Evolutionary conservation across 2,113 vertebrate genomes (phyloP).

Genomic region (Todiramphus chloris): DNA sequence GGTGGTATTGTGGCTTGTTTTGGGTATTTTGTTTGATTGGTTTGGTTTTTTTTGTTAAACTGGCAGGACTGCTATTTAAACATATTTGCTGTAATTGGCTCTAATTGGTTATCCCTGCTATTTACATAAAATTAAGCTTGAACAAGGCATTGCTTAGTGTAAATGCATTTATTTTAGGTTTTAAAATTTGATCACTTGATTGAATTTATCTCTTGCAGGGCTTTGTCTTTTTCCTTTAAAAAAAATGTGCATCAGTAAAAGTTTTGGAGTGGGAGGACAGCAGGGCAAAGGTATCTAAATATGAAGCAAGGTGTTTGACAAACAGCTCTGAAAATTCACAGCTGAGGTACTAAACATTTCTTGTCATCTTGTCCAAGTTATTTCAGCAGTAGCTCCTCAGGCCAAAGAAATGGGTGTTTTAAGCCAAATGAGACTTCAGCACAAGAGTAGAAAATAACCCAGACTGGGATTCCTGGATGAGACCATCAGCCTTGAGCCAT

Average conservation of each 20-base stretch:
- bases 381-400: not conserved
- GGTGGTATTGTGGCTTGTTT: not conserved
- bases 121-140: not conserved
- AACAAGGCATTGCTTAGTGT: not conserved
- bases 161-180: not conserved
- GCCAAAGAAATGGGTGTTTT: not conserved
- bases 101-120: not conserved
- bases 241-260: not conserved
- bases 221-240: not conserved
- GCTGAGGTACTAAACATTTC: not conserved
- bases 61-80: not conserved
- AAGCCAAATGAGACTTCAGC: not conserved
- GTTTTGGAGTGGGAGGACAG: not conserved
- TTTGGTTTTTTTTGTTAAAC: not conserved
- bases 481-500: not conserved
- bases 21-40: not conserved
- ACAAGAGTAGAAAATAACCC: not conserved
- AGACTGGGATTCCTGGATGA: not conserved
- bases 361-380: not conserved
- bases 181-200: not conserved
- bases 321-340: not conserved
- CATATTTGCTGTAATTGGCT: not conserved
- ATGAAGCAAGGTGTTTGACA: not conserved
- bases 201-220: not conserved
- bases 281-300: not conserved